These are phyloP conservation scores for Babyrousa celebensis DNA, from an alignment of 2,797 vertebrate species.

Conservation along the genomic window DNA sequence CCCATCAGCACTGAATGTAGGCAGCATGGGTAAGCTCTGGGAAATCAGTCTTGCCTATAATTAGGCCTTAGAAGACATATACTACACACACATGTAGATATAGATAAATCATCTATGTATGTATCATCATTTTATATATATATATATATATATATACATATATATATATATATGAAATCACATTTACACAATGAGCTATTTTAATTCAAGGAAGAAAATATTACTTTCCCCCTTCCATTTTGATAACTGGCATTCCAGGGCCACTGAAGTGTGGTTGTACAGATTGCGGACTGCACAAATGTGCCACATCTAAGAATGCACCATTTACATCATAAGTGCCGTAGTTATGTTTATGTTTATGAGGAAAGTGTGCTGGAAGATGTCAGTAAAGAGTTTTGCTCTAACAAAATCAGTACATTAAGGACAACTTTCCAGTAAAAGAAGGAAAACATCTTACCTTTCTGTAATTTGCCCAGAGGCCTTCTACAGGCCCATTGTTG, in stretches of 20 bases:
- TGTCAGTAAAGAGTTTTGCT: neutral
- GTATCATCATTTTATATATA: no score
- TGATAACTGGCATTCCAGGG: neutral
- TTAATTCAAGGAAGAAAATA: neutral
- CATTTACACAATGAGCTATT: neutral
- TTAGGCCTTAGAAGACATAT: neutral
- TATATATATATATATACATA: no score
- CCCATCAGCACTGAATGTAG: neutral
- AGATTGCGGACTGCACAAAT: neutral
- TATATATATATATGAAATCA: no score
- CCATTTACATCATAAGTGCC: neutral
- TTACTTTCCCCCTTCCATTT: neutral
- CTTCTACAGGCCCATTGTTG: neutral
- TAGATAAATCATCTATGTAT: no score
- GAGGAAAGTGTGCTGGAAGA: neutral
- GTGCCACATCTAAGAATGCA: neutral
- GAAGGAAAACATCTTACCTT: neutral
- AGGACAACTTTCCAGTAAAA: neutral
- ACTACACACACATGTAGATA: no score
- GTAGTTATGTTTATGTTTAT: neutral
- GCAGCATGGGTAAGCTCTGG: neutral
- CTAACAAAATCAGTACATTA: neutral
- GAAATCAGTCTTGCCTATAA: neutral
- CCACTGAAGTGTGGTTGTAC: neutral
- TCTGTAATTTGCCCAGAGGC: neutral